Base-by-base conservation (phyloP, 2,113 vertebrate genomes). In the Tympanuchus pallidicinctus region DNA sequence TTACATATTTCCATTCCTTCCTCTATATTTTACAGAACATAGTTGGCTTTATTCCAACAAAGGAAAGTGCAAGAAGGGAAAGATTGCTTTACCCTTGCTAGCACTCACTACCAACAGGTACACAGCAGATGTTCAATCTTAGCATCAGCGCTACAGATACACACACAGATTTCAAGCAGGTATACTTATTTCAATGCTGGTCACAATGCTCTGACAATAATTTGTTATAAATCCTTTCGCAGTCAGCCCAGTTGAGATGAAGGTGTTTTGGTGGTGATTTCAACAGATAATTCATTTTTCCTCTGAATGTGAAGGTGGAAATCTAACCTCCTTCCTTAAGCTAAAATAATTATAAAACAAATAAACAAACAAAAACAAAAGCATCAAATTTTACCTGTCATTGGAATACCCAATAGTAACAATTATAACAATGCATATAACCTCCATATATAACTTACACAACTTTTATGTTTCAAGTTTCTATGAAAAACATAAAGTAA, bases 91-190 rank as follows among this genome's bases (percentile, higher is more conserved):
- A 81, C 22, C 69, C 56, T 65, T 32, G 48, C 47, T 93, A 92
- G 75, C 47, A 75, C 70, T 84, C 12, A 4, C 43, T 90, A 54
- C 84, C 50, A 73, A 82, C 84, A 95, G 92, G 81, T 96, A 95
- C 71, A 81, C 82, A 94, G 92, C 86, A 96, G 88, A 91, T 88
- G 76, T 71, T 95, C 88, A 92, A 90, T 95, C 93, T 92, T 83
- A 83, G 30, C 91, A 83, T 91, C 94, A 94, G 78, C 80, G 91
- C 92, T 94, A 90, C 1, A 0, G 65, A 77, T 42, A 59, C 47
- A 89, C 42, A 86, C 75, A 94, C 5, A 56, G 65, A 86, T 84
- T 88, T 89, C 76, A 89, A 90, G 78, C 81, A 94, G 56, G 43
- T 54, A 79, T 70, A 59, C 50, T 96, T 89, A 92, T 95, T 95